These are phyloP conservation scores for Myzus persicae DNA, from an alignment of 1,140 invertebrate genomes.

Conservation along the genomic window DNA sequence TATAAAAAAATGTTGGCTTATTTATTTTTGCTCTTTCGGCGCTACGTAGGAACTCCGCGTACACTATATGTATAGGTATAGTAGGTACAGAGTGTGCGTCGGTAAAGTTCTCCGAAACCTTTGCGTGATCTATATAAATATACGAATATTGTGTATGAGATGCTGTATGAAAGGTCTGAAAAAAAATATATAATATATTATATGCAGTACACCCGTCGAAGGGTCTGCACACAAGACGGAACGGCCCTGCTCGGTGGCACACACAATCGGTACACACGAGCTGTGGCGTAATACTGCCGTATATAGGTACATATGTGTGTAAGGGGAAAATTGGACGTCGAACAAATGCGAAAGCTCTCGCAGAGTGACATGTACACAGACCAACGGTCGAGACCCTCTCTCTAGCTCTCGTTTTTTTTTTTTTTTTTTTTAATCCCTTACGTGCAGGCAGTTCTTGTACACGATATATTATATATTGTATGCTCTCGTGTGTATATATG, in stretches of 20 bases:
- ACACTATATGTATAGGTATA: background rate
- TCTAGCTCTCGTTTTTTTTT: background rate
- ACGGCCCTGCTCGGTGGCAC: background rate
- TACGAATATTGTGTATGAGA: background rate
- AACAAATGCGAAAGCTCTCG: background rate
- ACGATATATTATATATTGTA: background rate
- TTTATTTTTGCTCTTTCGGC: background rate
- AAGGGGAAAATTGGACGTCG: slow-evolving; percentile 12
- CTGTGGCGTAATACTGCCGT: background rate
- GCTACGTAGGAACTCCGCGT: background rate
- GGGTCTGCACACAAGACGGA: background rate
- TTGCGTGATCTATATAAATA: background rate
- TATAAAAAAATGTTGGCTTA: background rate
- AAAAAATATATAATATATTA: background rate
- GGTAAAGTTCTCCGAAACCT: background rate
- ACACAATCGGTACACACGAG: background rate
- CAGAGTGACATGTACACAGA: background rate
- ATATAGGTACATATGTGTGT: background rate
- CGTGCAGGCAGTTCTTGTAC: background rate
- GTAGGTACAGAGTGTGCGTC: background rate
- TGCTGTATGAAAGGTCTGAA: background rate
- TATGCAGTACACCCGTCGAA: background rate
- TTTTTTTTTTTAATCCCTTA: slow-evolving; percentile 25
- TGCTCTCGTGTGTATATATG: background rate
- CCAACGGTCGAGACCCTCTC: background rate